These are phyloP conservation scores for Coptodon bakossiorum DNA, from an alignment of 2,113 vertebrate species.

Conservation along the genomic window DNA sequence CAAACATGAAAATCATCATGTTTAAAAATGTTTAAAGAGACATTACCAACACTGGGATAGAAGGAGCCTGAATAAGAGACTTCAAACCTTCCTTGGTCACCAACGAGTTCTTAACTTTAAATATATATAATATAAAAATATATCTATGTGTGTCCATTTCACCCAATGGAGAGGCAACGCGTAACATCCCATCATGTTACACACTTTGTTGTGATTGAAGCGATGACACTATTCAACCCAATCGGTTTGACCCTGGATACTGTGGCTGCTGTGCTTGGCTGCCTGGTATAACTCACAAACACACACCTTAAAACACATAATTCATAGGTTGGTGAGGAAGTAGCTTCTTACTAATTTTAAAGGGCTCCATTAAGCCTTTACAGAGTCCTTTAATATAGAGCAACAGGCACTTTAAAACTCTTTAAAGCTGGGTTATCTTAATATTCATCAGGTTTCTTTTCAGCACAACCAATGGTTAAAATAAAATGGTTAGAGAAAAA, in stretches of 20 bases:
- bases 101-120: rapidly evolving
- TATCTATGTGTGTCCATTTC: not conserved
- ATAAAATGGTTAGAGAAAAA: not conserved
- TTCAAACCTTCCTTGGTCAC: not conserved
- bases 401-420: not conserved
- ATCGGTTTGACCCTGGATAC: not conserved
- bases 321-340: rapidly evolving
- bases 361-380: not conserved
- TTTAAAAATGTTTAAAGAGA: rapidly evolving
- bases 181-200: not conserved
- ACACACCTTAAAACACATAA: not conserved
- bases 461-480: rapidly evolving
- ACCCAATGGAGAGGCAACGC: rapidly evolving
- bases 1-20: not conserved
- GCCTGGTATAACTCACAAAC: not conserved
- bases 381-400: too few species aligned
- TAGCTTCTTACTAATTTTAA: rapidly evolving
- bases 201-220: not conserved
- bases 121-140: not conserved
- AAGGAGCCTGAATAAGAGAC: not conserved
- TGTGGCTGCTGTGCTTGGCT: not conserved
- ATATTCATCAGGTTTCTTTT: not conserved
- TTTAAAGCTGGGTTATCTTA: not conserved
- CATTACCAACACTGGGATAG: not conserved
- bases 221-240: not conserved